Evolutionary conservation across 1,140 invertebrate species (phyloP).

Genomic region (Euura saliciscinereae): DNA sequence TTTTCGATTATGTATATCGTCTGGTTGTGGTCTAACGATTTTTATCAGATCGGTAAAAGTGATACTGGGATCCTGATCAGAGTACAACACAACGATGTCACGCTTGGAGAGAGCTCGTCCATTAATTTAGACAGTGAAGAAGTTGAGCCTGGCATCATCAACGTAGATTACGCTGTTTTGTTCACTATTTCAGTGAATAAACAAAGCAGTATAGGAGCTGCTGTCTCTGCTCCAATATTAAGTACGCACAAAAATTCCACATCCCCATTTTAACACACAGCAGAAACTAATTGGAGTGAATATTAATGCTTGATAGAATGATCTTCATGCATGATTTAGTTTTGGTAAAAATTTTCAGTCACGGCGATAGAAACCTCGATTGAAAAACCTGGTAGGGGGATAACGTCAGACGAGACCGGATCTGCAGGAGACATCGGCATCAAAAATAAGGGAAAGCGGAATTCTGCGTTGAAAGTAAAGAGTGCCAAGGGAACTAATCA

Average conservation of each 20-base stretch:
- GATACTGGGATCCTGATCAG: constrained; percentile 19
- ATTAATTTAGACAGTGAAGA: constrained; percentile 21
- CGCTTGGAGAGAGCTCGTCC: constrained; percentile 31
- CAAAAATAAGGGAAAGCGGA: background rate
- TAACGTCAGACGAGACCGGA: background rate
- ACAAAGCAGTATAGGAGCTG: constrained; percentile 9
- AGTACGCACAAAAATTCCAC: constrained; percentile 23
- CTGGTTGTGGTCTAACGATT: too few species aligned
- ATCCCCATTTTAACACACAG: background rate
- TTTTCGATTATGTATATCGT: background rate
- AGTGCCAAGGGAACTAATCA: constrained; percentile 4
- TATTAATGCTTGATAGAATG: too few species aligned
- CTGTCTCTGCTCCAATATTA: constrained; percentile 34
- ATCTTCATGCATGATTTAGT: background rate
- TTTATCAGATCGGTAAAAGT: constrained; percentile 24
- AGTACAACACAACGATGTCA: constrained; percentile 28
- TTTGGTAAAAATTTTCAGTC: background rate
- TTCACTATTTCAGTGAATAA: constrained; percentile 19
- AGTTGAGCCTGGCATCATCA: constrained; percentile 21
- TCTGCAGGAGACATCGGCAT: constrained; percentile 9
- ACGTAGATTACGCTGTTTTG: constrained; percentile 18
- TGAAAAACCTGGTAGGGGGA: background rate
- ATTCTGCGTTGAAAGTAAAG: constrained; percentile 13
- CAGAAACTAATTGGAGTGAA: too few species aligned
- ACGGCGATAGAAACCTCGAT: constrained; percentile 10